phyloP scores from a whole-genome alignment of 1,140 invertebrate species.

The Pseudobourletiella spinata region DNA sequence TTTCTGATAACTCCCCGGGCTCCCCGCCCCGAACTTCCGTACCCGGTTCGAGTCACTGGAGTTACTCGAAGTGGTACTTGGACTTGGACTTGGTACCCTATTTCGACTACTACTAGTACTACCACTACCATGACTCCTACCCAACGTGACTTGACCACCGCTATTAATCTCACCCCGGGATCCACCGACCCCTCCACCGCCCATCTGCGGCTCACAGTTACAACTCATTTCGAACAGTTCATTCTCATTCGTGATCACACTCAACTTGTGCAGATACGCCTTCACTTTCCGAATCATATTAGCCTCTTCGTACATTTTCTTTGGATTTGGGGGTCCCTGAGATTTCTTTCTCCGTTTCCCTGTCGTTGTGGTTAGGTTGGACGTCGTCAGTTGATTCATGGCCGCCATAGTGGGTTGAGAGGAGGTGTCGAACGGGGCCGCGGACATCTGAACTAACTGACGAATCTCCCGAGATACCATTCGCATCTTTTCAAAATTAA shows the following conservation, averaged over 20 bases:
- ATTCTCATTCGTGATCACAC: conserved; percentile 85
- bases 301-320: conserved; percentile 96
- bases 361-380: conserved; percentile 20
- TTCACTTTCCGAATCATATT: conserved; percentile 35
- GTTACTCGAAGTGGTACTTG: conserved; percentile 77
- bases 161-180: too few relatives aligned
- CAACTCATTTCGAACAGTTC: conserved; percentile 76
- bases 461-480: conserved; percentile 98
- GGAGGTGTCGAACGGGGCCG: conserved; percentile 77
- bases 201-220: conserved; percentile 65
- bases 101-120: conserved; percentile 39
- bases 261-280: conserved; percentile 85
- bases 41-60: conserved; percentile 66
- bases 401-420: conserved; percentile 79
- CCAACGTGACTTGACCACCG: not conserved
- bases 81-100: conserved; percentile 71
- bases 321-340: conserved; percentile 77
- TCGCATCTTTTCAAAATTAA: conserved; percentile 97
- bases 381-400: conserved; percentile 62
- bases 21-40: not conserved
- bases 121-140: conserved; percentile 38
- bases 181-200: conserved; percentile 47
- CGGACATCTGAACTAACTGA: conserved; percentile 89
- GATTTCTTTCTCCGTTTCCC: conserved; percentile 21
- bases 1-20: conserved; percentile 8